Base-by-base conservation (phyloP, 2,113 vertebrate species). In the Pampusana beccarii region DNA sequence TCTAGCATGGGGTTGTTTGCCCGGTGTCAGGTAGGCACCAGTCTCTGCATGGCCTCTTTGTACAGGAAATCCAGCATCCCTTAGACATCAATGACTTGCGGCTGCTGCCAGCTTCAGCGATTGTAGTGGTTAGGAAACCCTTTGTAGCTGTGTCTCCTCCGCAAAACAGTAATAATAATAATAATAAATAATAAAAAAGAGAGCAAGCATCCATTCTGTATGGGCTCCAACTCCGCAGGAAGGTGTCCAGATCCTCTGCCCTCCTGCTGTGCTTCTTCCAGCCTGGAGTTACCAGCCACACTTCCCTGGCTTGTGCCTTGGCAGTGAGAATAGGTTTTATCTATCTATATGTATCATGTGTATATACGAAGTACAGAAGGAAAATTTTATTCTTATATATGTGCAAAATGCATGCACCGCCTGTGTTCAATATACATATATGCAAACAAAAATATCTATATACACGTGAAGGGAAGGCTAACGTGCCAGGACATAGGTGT, bases 211-310 rank as follows among this genome's bases (percentile, higher is more conserved):
- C 44, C 28, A 28, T 51, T 10, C n/a, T 38, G 7, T 29, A 78
- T 34, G 72, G 42, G 29, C n/a, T 84, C 10, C 53, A 66, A 26
- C 24, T 83, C 54, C 12, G 28, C 17, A 26, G 34, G 16, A 16
- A 38, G 13, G 5, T 40, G 34, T 9, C 38, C 50, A 48, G 28
- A 77, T 56, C 54, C 23, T 40, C 28, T 66, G 57, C 9, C 11
- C 17, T 61, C 62, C 66, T 1, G 1, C 44, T 38, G 38, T 24
- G 26, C 17, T 75, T 31, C 46, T 86, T 86, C 61, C 36, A 67
- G 21, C 21, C 29, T 19, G 54, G 40, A 46, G 21, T 2, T 74
- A 28, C 13, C 8, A 3, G 17, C 28, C 18, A 0, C 0, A 0
- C 7, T 40, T 24, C 16, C n/a, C 36, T 3, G 3, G 11, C 26